These are phyloP conservation scores for Acrocera orbiculus DNA, from an alignment of 2,888 invertebrate species.

Conservation along the genomic window DNA sequence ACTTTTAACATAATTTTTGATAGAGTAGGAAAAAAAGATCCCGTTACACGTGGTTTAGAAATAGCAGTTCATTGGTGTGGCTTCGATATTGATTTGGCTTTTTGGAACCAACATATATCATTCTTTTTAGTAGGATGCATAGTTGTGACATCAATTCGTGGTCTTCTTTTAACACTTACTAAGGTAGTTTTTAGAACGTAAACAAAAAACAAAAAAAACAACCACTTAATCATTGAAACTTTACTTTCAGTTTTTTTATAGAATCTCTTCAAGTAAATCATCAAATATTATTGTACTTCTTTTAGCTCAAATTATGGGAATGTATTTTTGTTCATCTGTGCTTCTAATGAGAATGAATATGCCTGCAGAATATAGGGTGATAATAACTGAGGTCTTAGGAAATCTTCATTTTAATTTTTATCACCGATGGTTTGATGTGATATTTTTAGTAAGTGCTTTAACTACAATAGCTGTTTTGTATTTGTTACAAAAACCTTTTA, in stretches of 20 bases:
- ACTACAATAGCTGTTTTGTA: conserved; percentile 91
- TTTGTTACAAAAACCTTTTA: conserved; percentile 81
- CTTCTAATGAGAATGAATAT: conserved; percentile 97
- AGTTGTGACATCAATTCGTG: conserved; percentile 92
- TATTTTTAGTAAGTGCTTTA: conserved; percentile 90
- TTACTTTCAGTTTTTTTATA: conserved; percentile 85
- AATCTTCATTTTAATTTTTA: conserved; percentile 98
- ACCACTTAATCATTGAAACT: conserved; percentile 1
- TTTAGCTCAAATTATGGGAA: conserved; percentile 97
- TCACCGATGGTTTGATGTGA: conserved; percentile 99
- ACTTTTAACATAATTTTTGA: conserved; percentile 98
- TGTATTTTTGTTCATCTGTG: conserved; percentile 98
- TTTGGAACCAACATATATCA: conserved; percentile 98
- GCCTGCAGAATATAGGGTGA: conserved; percentile 91
- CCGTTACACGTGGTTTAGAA: conserved; percentile 90
- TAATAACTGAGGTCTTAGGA: conserved; percentile 72
- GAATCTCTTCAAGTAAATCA: conserved; percentile 95
- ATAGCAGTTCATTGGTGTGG: conserved; percentile 95
- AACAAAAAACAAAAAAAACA: not conserved
- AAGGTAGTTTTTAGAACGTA: conserved; percentile 59
- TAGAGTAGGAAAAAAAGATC: conserved; percentile 95
- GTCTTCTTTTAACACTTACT: conserved; percentile 85
- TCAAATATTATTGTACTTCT: conserved; percentile 95
- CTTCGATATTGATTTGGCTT: conserved; percentile 86
- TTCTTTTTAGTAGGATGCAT: conserved; percentile 95